Conservation (phyloP, 2,888 invertebrate species). For the Amiota mariae region DNA sequence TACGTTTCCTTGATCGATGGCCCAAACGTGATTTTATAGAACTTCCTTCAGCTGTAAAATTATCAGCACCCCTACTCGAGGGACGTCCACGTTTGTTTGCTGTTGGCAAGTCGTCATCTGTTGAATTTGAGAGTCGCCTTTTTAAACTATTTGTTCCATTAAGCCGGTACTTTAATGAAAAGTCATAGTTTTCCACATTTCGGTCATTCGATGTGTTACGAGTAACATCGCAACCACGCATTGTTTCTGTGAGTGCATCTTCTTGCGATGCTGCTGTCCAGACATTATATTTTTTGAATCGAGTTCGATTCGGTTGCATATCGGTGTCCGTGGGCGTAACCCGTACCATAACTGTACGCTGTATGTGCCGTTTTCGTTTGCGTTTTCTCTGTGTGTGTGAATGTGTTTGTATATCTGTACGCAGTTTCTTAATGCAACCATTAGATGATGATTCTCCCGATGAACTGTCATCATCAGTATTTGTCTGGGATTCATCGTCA, state of each 20-base stretch:
- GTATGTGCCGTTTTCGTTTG: slow-evolving; percentile 55
- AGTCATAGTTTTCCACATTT: slow-evolving; percentile 85
- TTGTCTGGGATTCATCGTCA: slow-evolving; percentile 63
- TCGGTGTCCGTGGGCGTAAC: slow-evolving; percentile 54
- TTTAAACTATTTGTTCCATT: slow-evolving; percentile 74
- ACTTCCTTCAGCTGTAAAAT: slow-evolving; percentile 43
- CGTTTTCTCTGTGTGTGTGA: slow-evolving; percentile 48
- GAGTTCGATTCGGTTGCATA: slow-evolving; percentile 67
- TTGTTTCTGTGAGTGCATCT: slow-evolving; percentile 84
- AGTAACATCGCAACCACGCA: slow-evolving; percentile 85
- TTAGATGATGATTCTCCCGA: slow-evolving; percentile 70
- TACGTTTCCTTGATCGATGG: slow-evolving; percentile 48
- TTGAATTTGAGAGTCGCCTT: slow-evolving; percentile 69
- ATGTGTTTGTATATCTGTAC: slow-evolving; percentile 44
- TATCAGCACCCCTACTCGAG: slow-evolving; percentile 41
- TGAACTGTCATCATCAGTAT: slow-evolving; percentile 58
- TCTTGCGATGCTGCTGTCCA: slow-evolving; percentile 86
- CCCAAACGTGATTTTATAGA: slow-evolving; percentile 61
- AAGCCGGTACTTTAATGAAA: slow-evolving; percentile 78
- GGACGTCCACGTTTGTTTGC: slow-evolving; percentile 64
- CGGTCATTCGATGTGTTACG: slow-evolving; percentile 76
- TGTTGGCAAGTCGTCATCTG: slow-evolving; percentile 60
- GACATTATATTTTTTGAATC: slow-evolving; percentile 82
- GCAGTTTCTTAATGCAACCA: slow-evolving; percentile 61
- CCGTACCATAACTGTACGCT: slow-evolving; percentile 68